Conservation (phyloP, 2,888 invertebrate species). For the Tetragonula carbonaria region DNA sequence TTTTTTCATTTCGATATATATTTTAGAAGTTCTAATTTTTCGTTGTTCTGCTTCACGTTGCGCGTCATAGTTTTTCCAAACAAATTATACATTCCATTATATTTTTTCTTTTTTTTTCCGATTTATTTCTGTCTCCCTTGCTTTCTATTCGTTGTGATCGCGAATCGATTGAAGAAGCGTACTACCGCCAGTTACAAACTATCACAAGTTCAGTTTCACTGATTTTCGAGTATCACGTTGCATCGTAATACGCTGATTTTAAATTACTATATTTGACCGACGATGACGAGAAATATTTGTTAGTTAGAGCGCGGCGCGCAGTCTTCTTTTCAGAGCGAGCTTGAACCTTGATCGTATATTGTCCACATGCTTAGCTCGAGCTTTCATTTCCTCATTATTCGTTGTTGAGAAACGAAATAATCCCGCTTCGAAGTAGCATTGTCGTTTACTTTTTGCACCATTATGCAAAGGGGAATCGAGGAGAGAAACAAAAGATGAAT, state of each 20-base stretch:
- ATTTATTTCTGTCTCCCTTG: neutral
- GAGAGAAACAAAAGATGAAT: neutral
- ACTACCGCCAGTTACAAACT: neutral
- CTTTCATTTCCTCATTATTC: conserved; percentile 62
- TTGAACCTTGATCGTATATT: conserved; percentile 72
- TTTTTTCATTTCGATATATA: no score
- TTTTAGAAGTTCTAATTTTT: neutral
- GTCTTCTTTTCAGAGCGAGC: conserved; percentile 72
- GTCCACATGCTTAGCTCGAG: conserved; percentile 79
- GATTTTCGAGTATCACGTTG: neutral
- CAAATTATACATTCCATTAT: neutral
- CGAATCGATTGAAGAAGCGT: neutral
- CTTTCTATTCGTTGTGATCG: neutral
- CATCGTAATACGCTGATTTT: neutral
- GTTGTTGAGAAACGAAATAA: conserved; percentile 22
- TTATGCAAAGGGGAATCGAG: no score
- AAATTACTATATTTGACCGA: neutral
- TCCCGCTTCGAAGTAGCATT: conserved; percentile 39
- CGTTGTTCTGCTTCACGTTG: neutral
- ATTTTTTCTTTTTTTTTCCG: neutral
- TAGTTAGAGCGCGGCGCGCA: conserved; percentile 50
- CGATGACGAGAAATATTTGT: conserved; percentile 2
- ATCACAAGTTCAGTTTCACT: neutral
- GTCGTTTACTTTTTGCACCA: conserved; percentile 26
- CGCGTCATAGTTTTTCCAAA: neutral